phyloP scores from a whole-genome alignment of 2,888 invertebrate species.

The Nemoura dubitans region DNA sequence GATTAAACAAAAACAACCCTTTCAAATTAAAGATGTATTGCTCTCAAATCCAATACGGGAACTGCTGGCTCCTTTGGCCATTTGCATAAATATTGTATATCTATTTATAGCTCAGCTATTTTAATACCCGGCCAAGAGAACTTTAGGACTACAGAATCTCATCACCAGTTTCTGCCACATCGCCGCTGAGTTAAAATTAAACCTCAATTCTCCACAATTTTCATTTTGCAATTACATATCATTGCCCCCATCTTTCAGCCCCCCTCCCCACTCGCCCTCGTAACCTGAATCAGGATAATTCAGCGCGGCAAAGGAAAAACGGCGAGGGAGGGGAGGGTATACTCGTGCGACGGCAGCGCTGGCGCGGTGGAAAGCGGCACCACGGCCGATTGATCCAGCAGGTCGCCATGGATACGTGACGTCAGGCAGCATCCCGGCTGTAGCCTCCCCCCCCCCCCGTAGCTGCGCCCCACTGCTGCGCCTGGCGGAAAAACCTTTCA shows the following conservation, averaged over 20 bases:
- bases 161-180: neutral
- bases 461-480: neutral
- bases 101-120: neutral
- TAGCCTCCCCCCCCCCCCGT: neutral
- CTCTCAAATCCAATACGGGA: neutral
- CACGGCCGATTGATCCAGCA: slow-evolving; percentile 37
- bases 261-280: neutral
- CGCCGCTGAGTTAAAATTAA: neutral
- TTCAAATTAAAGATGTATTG: neutral
- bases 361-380: slow-evolving; percentile 1
- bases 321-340: neutral
- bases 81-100: neutral
- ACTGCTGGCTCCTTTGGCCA: neutral
- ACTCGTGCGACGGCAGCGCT: slow-evolving; percentile 13
- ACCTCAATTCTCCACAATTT: neutral
- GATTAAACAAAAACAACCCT: too few species aligned
- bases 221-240: neutral
- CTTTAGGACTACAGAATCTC: neutral
- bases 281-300: neutral
- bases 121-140: neutral
- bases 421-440: slow-evolving; percentile 32
- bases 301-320: neutral
- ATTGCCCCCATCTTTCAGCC: neutral
- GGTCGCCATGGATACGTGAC: slow-evolving; percentile 37
- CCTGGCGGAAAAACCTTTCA: neutral